phyloP scores from a whole-genome alignment of 2,113 vertebrate species.

The Platysteira castanea region DNA sequence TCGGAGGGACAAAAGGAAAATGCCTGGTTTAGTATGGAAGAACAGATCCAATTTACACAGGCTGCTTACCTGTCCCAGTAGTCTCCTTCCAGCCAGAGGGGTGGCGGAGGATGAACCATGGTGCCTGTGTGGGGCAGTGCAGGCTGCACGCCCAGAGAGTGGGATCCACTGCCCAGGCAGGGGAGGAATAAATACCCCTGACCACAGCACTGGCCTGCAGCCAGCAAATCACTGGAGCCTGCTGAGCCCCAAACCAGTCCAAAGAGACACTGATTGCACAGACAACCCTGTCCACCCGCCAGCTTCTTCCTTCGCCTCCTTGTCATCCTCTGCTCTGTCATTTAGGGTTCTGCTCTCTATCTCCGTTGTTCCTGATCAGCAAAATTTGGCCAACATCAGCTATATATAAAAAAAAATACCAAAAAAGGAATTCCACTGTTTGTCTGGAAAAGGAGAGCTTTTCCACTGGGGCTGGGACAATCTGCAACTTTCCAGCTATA shows the following conservation, averaged over 20 bases:
- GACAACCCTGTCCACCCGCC: rapidly evolving
- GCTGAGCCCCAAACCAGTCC: background rate
- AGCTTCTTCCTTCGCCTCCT: background rate
- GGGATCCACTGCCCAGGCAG: background rate
- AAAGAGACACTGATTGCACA: background rate
- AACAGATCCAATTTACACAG: rapidly evolving
- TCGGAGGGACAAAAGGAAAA: background rate
- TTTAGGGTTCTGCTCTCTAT: background rate
- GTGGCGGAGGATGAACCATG: rapidly evolving
- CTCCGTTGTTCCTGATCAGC: background rate
- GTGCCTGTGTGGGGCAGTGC: rapidly evolving
- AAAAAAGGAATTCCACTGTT: background rate
- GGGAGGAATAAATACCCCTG: background rate
- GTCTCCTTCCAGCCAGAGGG: background rate
- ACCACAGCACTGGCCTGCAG: background rate
- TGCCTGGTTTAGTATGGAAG: background rate
- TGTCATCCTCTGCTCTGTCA: background rate
- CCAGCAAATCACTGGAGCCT: background rate
- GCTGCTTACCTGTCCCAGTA: background rate
- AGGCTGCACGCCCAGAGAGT: rapidly evolving
- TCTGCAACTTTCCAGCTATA: rapidly evolving
- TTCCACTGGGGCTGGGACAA: background rate
- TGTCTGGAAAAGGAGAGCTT: background rate
- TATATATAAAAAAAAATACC: background rate
- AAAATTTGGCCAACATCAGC: background rate